Percentiles rank a stretch among this genome's conserved stretches.
These are phyloP conservation scores for Euglossa dilemma DNA, from an alignment of 1,140 invertebrate genomes.

Conservation along the genomic window DNA sequence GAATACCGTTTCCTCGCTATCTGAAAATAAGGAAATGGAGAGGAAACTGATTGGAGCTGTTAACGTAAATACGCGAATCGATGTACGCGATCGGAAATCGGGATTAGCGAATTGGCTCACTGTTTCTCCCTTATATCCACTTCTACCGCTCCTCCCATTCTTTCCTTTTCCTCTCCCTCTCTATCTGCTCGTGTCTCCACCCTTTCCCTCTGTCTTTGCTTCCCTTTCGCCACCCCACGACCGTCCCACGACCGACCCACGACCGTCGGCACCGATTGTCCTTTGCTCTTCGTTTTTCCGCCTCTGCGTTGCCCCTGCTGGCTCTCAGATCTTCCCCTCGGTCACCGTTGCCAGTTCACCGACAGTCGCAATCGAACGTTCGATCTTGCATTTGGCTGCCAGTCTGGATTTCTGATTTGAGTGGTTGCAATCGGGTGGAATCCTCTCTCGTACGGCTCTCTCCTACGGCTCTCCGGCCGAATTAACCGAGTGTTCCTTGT, in stretches of 20 bases:
- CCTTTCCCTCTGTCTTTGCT: constrained; percentile 32
- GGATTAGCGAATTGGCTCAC: constrained; percentile 74
- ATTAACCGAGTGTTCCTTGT: constrained; percentile 48
- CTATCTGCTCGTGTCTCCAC: background rate
- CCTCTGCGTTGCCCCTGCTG: background rate
- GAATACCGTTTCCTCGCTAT: constrained; percentile 42
- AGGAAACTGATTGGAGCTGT: constrained; percentile 76
- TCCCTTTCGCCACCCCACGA: background rate
- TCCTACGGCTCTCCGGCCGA: constrained; percentile 42
- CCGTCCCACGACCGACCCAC: constrained; percentile 20
- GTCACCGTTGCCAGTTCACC: constrained; percentile 58
- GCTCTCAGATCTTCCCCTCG: background rate
- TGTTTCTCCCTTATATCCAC: constrained; percentile 63
- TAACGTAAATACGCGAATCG: constrained; percentile 75
- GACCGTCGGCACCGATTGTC: background rate
- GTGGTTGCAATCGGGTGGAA: constrained; percentile 70
- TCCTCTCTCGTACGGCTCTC: constrained; percentile 58
- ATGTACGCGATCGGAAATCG: constrained; percentile 71
- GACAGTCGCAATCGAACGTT: constrained; percentile 65
- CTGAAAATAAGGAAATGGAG: constrained; percentile 69
- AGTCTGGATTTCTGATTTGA: constrained; percentile 75
- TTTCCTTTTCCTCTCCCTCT: constrained; percentile 26
- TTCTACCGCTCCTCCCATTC: constrained; percentile 32
- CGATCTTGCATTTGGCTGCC: constrained; percentile 65
- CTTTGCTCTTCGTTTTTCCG: constrained; percentile 22